These are phyloP conservation scores for Enoplosus armatus DNA, from an alignment of 2,797 vertebrate species.

Conservation along the genomic window DNA sequence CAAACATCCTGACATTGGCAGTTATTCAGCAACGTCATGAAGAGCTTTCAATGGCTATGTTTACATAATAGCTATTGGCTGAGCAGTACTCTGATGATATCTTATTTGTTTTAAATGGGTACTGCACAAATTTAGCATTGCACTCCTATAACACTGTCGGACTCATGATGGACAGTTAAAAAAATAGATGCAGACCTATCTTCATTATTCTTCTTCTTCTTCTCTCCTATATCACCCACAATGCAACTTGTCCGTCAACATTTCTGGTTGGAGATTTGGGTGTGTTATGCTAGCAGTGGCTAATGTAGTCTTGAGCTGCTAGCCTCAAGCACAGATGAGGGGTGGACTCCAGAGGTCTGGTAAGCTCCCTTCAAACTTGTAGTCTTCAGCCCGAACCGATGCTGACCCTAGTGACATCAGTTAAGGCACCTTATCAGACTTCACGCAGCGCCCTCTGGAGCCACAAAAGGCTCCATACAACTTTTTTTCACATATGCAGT, in stretches of 20 bases:
- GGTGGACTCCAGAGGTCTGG: too few relatives aligned
- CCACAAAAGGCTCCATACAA: background rate
- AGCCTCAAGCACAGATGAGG: background rate
- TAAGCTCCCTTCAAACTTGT: background rate
- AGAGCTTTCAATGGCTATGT: background rate
- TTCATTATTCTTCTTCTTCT: background rate
- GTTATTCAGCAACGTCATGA: background rate
- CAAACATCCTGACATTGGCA: slow-evolving; percentile 2
- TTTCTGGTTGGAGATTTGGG: background rate
- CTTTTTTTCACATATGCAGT: background rate
- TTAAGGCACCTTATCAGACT: too few relatives aligned
- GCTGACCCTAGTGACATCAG: too few relatives aligned
- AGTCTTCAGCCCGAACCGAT: background rate
- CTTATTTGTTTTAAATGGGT: background rate
- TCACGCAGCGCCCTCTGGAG: background rate
- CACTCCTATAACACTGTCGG: background rate
- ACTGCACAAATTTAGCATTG: background rate
- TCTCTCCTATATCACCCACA: slow-evolving; percentile 1
- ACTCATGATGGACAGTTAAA: background rate
- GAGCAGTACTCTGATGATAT: background rate
- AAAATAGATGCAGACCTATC: background rate
- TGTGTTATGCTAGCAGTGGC: background rate
- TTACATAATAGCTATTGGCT: slow-evolving; percentile 7
- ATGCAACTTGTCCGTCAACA: background rate
- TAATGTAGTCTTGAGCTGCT: background rate